Conservation (phyloP, 2,888 invertebrate genomes). For the Creontiades dilutus region DNA sequence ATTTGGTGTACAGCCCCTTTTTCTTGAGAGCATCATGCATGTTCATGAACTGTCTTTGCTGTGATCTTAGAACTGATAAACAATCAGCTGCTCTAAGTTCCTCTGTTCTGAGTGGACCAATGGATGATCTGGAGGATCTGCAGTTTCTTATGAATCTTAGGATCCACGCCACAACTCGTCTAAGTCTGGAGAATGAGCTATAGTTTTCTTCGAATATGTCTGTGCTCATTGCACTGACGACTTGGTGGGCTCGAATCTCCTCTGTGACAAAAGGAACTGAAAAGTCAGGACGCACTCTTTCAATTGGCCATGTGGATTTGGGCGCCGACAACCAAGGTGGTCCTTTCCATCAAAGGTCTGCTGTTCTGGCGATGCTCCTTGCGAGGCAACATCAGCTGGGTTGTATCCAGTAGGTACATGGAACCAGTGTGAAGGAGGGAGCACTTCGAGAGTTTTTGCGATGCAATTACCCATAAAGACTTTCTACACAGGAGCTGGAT, state of each 20-base stretch:
- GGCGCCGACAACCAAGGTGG: neutral
- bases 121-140: no score
- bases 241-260: neutral
- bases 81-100: no score
- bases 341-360: neutral
- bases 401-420: neutral
- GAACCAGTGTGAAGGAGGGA: conserved; percentile 32
- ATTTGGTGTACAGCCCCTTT: no score
- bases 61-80: no score
- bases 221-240: no score
- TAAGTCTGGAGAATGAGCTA: neutral
- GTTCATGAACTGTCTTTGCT: no score
- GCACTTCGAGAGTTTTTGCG: neutral
- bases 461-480: conserved; percentile 33
- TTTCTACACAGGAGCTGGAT: neutral
- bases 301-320: neutral
- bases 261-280: neutral
- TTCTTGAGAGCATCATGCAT: no score
- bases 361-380: neutral
- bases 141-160: neutral
- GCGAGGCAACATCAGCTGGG: conserved; percentile 12
- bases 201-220: neutral
- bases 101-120: no score
- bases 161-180: neutral
- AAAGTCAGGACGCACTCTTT: neutral